Percentiles rank a stretch among this genome's conserved stretches.
Evolutionary conservation across 30 jellyfish, hydroid and myxozoan species (phyloP).

Genomic region (Pelagia noctiluca): DNA sequence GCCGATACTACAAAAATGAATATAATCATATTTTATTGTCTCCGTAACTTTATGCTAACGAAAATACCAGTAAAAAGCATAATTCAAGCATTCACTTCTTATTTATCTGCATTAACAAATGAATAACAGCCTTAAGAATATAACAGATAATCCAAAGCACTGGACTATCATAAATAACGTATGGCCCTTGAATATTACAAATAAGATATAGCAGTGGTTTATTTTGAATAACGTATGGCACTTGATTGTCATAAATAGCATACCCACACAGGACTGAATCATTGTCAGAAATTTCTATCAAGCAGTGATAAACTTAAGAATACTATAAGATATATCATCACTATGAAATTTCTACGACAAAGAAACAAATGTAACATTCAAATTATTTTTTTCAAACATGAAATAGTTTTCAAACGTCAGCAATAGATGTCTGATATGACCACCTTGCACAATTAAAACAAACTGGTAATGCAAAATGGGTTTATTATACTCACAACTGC

Average conservation of each 20-base stretch:
- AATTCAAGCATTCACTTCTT: background rate
- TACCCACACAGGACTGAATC: too few relatives aligned
- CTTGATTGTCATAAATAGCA: too few relatives aligned
- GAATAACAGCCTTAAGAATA: background rate
- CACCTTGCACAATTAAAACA: background rate
- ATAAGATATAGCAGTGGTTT: too few relatives aligned
- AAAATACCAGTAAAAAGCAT: background rate
- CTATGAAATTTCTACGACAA: background rate
- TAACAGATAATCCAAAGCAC: too few relatives aligned
- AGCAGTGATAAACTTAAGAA: background rate
- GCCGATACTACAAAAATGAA: slow-evolving; percentile 34
- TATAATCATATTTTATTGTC: background rate
- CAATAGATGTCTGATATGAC: background rate
- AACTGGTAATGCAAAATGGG: background rate
- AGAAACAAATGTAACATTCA: background rate
- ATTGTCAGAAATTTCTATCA: too few relatives aligned
- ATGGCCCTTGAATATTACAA: too few relatives aligned
- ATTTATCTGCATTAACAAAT: background rate
- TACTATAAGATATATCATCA: background rate
- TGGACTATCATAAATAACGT: too few relatives aligned
- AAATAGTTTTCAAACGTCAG: background rate
- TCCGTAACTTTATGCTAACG: background rate
- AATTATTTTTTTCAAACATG: too few relatives aligned
- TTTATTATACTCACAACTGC: slow-evolving; percentile 55
- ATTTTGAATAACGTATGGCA: too few relatives aligned